Base-by-base conservation (phyloP, 2,113 vertebrate species). In the Amia ocellicauda region DNA sequence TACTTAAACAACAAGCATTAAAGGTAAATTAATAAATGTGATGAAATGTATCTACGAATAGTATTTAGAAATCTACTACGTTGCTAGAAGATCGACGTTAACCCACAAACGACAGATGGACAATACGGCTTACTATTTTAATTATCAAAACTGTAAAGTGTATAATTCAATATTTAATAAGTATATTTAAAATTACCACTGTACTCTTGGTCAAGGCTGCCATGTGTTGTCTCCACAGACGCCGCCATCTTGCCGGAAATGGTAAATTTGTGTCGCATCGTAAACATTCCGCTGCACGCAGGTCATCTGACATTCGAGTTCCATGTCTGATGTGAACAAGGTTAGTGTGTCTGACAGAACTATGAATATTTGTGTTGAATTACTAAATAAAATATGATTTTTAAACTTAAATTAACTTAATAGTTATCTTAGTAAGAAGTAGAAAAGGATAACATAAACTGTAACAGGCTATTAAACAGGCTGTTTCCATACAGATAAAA, bases 241-340 rank as follows among this genome's bases (percentile, higher is more conserved):
- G 67, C 40, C 55, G 74, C 77, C 77, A 78, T 78, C 47, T 62
- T 70, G n/a, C 17, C 49, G 26, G 29, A 47, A 43, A 11, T 41
- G 45, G 60, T 63, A 22, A 22, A 41, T 14, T 1, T 40, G 31
- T 36, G 31, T 36, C 31, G 11, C 31, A 1, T 36, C 11, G 11
- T 7, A 36, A 36, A 36, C n/a, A n/a, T n/a, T n/a, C n/a, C n/a
- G n/a, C n/a, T n/a, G n/a, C n/a, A n/a, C n/a, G n/a, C n/a, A n/a
- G n/a, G n/a, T n/a, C n/a, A n/a, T n/a, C n/a, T n/a, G n/a, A n/a
- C n/a, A n/a, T n/a, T n/a, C n/a, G n/a, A n/a, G n/a, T n/a, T n/a
- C n/a, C n/a, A n/a, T n/a, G n/a, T n/a, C n/a, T n/a, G n/a, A n/a
- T n/a, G n/a, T n/a, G n/a, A n/a, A n/a, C n/a, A n/a, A n/a, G n/a